phyloP scores from a whole-genome alignment of 1,140 invertebrate species.

The Proctacanthus coquilletti region DNA sequence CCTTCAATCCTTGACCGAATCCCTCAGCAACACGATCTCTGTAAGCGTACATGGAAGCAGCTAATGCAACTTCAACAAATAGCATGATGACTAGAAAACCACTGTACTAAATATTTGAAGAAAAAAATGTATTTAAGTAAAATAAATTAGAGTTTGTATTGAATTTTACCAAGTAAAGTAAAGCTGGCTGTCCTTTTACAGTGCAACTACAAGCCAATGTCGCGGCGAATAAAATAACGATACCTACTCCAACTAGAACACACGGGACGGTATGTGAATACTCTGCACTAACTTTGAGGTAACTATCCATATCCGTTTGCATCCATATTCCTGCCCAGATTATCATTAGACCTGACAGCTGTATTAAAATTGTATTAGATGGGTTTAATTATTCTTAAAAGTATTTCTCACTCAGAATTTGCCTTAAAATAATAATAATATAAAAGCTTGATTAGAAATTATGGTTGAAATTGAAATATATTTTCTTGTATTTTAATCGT shows the following conservation, averaged over 20 bases:
- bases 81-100: constrained; percentile 6
- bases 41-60: constrained; percentile 8
- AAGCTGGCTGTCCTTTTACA: constrained; percentile 6
- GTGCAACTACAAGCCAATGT: constrained; percentile 8
- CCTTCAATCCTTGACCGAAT: constrained; percentile 1
- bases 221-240: constrained; percentile 6
- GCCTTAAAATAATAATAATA: too few species aligned
- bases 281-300: constrained; percentile 6
- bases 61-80: constrained; percentile 6
- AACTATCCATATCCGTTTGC: constrained; percentile 7
- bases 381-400: too few species aligned
- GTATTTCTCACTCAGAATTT: too few species aligned
- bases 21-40: constrained; percentile 7
- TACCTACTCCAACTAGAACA: constrained; percentile 5
- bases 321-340: constrained; percentile 8
- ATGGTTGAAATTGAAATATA: too few species aligned
- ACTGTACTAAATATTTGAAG: constrained; percentile 5
- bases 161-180: constrained; percentile 7
- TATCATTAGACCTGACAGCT: constrained; percentile 6
- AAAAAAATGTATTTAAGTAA: neutral
- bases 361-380: too few species aligned
- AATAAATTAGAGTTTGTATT: neutral
- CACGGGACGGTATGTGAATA: constrained; percentile 7
- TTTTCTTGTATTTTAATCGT: too few species aligned
- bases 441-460: too few species aligned